phyloP scores from a whole-genome alignment of 2,797 vertebrate genomes.

The Poecilia wingei region DNA sequence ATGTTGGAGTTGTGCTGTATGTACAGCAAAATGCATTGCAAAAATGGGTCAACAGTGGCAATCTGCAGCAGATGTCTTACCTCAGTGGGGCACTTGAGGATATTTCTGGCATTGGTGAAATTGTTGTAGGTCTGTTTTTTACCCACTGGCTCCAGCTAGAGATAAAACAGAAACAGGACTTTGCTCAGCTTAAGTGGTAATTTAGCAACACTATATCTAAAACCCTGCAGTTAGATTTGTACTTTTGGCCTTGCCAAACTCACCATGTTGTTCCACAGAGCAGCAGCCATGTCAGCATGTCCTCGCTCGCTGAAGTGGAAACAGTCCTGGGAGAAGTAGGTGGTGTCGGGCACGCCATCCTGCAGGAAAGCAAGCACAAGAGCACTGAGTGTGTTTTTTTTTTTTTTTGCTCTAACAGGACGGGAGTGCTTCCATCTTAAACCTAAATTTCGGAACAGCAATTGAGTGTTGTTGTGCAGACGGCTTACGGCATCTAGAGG shows the following conservation, averaged over 20 bases:
- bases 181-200: conserved; percentile 13
- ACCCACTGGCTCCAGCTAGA: conserved; percentile 90
- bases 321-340: conserved; percentile 90
- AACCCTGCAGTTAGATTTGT: conserved; percentile 14
- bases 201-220: conserved; percentile 6
- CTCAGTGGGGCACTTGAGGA: conserved; percentile 87
- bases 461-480: background rate
- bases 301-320: conserved; percentile 90
- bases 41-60: conserved; percentile 7
- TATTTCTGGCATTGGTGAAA: conserved; percentile 83
- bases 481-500: conserved; percentile 83
- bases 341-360: conserved; percentile 80
- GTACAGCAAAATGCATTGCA: background rate
- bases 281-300: conserved; percentile 88
- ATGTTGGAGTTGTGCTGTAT: background rate
- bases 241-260: conserved; percentile 20
- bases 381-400: conserved; percentile 4
- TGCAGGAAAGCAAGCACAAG: conserved; percentile 63
- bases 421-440: background rate
- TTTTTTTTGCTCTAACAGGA: conserved; percentile 1
- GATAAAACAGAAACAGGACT: conserved; percentile 38
- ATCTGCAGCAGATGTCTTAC: conserved; percentile 55
- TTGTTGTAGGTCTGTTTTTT: conserved; percentile 88
- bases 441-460: conserved; percentile 8
- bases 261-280: conserved; percentile 98